Evolutionary conservation across 2,113 vertebrate species (phyloP), one percentile per base, ranked within the genome.

Genomic region (Thamnaconus septentrionalis): DNA sequence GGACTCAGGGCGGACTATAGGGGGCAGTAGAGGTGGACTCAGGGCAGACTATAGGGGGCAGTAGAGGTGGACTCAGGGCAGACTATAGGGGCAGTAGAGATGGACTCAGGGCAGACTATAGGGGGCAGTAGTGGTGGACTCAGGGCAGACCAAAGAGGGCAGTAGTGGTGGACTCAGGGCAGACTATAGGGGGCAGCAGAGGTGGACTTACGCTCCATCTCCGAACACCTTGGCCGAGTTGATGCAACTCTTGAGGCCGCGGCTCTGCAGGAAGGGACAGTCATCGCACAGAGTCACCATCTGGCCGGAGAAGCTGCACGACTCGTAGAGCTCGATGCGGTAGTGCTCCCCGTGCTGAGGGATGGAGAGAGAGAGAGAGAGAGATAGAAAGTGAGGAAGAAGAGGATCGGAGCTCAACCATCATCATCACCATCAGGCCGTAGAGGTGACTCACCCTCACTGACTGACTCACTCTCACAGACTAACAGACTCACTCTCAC

Each of bases 321-420:
- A 92, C 72, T 96, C 94, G 2, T 95, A 97, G 84, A 96, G 87
- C 89, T 96, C 87, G 0, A 96, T 93, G 59, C 93, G 90, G 87
- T 96, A 98, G 59, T 95, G 92, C 73, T 96, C 95, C 0, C 96
- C 94, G 0, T 96, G 95, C 94, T 97, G 74, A n/a, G 0, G 8
- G 57, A 58, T 50, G 5, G 7, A 55, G 3, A 54, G 8, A 40
- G 5, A 55, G 3, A 4, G 7, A 55, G 3, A 54, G 8, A 40
- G 5, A 55, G 3, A 4, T 11, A 8, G 8, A 10, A 8, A 48
- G 3, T 7, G 46, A 49, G 9, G 10, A 5, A 47, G 3, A 8
- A 11, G 40, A 31, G 39, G 8, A 3, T 10, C 11, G 39, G 7
- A 5, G 41, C 0, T 10, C 48, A 50, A 45, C n/a, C 46, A 47